Evolutionary conservation across 1,140 invertebrate species (phyloP), one percentile per base, ranked within the genome.

Genomic region (Ceratina calcarata): DNA sequence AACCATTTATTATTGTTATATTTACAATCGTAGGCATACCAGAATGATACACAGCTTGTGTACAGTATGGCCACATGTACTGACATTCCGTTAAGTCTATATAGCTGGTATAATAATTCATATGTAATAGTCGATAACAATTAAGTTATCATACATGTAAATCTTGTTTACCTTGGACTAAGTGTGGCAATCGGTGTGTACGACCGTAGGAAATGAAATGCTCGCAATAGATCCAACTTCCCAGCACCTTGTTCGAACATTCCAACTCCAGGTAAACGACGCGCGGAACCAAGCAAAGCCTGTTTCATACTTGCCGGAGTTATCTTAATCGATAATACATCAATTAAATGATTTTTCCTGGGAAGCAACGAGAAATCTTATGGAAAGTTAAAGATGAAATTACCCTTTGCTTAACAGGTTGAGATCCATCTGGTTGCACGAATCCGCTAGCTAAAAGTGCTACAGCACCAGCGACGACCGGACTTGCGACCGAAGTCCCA

Each of bases 211-310:
- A 88, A 93, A 76, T 92, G 86, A 88, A 89, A 93, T 16, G 92
- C 92, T 16, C 89, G 87, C 37, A 98, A 93, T 22, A 99, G 94
- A 93, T 99, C 97, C 32, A 99, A 93, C 93, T 98, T 98, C 73
- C 98, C 98, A 88, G 97, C 96, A 3, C 98, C 98, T 93, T 99
- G 98, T 91, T 99, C 98, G 93, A 99, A 99, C 96, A 99, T 99
- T 87, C 97, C 97, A 51, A 97, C 95, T 27, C 96, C 96, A 1
- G 96, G 95, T 51, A 99, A 93, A 64, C 97, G 93, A 58, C 96
- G 93, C 0, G 98, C 98, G 0, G 98, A 98, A 64, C 96, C 95
- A 92, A 98, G 96, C 6, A 99, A 92, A 2, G 98, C 97, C 93
- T 99, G 98, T 90, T 99, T 99, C 93, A 99, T 97, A 57, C 97